Evolutionary conservation across 2,888 invertebrate species (phyloP).

Genomic region (Brachycybe producta): DNA sequence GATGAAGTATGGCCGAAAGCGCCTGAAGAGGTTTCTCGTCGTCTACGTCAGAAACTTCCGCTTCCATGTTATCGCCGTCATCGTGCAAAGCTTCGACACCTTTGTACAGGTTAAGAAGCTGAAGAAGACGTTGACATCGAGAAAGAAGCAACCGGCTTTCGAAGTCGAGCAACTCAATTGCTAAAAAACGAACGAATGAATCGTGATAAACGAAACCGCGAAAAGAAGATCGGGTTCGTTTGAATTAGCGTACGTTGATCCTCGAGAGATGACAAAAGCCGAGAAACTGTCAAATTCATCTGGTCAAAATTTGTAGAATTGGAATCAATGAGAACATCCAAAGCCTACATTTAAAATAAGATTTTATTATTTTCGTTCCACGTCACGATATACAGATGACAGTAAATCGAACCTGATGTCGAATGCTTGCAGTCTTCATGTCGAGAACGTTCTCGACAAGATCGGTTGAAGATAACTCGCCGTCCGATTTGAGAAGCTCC

Average conservation of each 20-base stretch:
- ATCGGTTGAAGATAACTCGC: constrained; percentile 5
- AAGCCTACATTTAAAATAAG: constrained; percentile 15
- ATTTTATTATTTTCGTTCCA: background rate
- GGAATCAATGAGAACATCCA: constrained; percentile 21
- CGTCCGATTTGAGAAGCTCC: constrained; percentile 31
- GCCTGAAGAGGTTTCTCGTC: constrained; percentile 21
- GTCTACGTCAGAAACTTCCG: background rate
- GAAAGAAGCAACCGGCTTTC: constrained; percentile 32
- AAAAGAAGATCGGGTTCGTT: background rate
- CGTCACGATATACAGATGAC: background rate
- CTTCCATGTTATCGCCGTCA: background rate
- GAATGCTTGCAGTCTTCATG: constrained; percentile 27
- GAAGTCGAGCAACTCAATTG: constrained; percentile 31
- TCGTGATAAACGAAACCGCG: background rate
- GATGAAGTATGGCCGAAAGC: constrained; percentile 26
- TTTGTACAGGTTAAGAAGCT: constrained; percentile 30
- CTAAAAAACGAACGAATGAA: constrained; percentile 13
- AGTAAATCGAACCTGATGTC: constrained; percentile 25
- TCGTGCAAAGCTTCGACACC: constrained; percentile 22
- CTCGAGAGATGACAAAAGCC: constrained; percentile 8
- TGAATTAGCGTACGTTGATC: no score
- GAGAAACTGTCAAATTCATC: background rate
- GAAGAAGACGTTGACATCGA: constrained; percentile 30
- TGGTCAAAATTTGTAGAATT: no score
- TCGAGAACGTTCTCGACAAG: constrained; percentile 24